phyloP scores from a whole-genome alignment of 2,797 vertebrate genomes.

The Ctenopoma kingsleyae region DNA sequence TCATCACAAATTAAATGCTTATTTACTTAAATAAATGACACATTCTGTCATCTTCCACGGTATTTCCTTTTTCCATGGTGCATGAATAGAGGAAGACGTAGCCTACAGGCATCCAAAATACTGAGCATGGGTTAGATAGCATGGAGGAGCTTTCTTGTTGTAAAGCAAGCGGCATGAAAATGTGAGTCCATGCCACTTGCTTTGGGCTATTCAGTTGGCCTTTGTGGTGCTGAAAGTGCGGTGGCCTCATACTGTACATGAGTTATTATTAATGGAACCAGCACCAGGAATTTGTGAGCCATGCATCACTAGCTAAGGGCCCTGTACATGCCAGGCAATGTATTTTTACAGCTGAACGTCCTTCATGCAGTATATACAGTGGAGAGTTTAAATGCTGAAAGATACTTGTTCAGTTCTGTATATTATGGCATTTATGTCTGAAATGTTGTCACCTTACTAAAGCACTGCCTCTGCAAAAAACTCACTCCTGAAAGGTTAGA shows the following conservation, averaged over 20 bases:
- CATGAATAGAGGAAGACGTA: constrained; percentile 11
- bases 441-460: constrained; percentile 29
- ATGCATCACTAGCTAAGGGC: background rate
- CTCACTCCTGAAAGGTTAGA: constrained; percentile 38
- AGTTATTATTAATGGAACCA: constrained; percentile 3
- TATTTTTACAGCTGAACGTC: constrained; percentile 1
- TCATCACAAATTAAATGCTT: constrained; percentile 3
- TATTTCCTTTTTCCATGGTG: constrained; percentile 7
- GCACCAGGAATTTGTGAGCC: background rate
- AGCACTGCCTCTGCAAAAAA: constrained; percentile 23
- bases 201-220: constrained; percentile 22
- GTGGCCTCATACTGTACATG: background rate
- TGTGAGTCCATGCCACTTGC: constrained; percentile 27
- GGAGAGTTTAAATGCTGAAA: background rate
- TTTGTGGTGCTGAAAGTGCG: background rate
- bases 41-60: background rate
- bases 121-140: constrained; percentile 17
- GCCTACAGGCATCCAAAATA: constrained; percentile 14
- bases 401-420: constrained; percentile 10
- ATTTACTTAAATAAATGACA: constrained; percentile 11
- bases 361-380: background rate
- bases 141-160: constrained; percentile 6
- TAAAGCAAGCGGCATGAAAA: constrained; percentile 18
- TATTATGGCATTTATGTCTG: constrained; percentile 30
- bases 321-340: background rate